These are phyloP conservation scores for Antrozous pallidus DNA, from an alignment of 2,797 vertebrate species.

Conservation along the genomic window DNA sequence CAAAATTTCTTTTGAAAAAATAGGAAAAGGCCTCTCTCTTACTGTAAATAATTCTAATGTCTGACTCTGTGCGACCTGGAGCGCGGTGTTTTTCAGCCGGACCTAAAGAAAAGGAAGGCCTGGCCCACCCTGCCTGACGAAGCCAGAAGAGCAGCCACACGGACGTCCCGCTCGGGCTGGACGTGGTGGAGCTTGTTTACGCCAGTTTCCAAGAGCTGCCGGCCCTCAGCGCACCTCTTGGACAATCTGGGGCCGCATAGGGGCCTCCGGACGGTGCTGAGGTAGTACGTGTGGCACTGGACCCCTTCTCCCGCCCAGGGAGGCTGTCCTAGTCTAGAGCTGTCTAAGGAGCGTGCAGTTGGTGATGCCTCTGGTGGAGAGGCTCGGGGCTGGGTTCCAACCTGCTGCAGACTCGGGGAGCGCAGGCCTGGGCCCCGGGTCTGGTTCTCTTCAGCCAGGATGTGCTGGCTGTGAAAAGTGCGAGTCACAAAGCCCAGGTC, in stretches of 20 bases:
- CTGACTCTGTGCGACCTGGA: background rate
- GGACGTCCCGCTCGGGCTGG: background rate
- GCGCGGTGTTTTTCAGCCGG: background rate
- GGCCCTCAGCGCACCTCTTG: background rate
- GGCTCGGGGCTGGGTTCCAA: background rate
- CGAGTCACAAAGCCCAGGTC: background rate
- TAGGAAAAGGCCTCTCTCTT: background rate
- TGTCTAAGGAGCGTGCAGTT: background rate
- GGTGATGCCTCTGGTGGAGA: too few species aligned
- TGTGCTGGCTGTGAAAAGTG: background rate
- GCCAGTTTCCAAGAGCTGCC: background rate
- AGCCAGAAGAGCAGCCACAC: background rate
- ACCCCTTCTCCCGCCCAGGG: background rate
- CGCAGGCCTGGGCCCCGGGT: background rate
- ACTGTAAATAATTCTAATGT: slow-evolving; percentile 5
- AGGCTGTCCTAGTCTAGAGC: background rate
- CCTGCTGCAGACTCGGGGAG: background rate
- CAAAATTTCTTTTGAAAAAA: slow-evolving; percentile 53
- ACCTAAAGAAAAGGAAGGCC: background rate
- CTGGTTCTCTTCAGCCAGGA: background rate
- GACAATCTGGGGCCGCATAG: rapidly evolving
- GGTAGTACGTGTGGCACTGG: slow-evolving; percentile 17
- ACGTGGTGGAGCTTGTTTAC: rapidly evolving
- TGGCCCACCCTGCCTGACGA: rapidly evolving
- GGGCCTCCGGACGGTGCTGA: background rate